Base-by-base conservation (phyloP, 2,113 vertebrate species). In the Ancistrus triradiatus region DNA sequence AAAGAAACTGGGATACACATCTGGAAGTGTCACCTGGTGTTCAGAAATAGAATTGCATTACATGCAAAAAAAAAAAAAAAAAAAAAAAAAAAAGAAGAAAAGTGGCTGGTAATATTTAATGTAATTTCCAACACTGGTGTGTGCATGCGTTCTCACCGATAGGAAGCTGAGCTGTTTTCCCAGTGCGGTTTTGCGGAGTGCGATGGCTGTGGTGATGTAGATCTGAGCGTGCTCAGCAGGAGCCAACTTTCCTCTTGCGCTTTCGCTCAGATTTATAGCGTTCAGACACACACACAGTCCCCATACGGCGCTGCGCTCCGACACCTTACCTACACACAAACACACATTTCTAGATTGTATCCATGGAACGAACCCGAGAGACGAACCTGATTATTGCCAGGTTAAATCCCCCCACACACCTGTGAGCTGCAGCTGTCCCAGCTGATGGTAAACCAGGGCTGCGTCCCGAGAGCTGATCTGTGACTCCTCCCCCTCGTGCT, bases 391-490 rank as follows among this genome's bases (percentile, higher is more conserved):
- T n/a, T n/a, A n/a, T n/a, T n/a, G n/a, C n/a, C n/a, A n/a, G n/a
- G n/a, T n/a, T 21, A 60, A 17, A 50, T 57, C 17, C 28, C 4
- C 31, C 37, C 38, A 18, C 66, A 69, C 72, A 96, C 96, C 95
- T 75, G 95, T 98, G 66, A 99, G 91, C 62, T 97, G 93, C 73
- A 98, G 90, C 73, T 98, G 95, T 73, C 93, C 93, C 57, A 99
- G 89, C 59, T 85, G 86, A 74, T 98, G 93, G 77, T 98, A 98
- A 0, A 95, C 95, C 49, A 96, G 82, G 0, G 96, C 94, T 0
- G 94, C 96, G 2, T 99, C 94, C 37, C 83, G 85, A 0, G 95
- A 91, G 0, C 96, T 98, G 11, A 90, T 92, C 84, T 90, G 90
- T 0, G 94, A 93, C 76, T 99, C 95, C 0, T 98, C 96, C 69